These are phyloP conservation scores for Crotalus tigris DNA, from an alignment of 2,113 vertebrate species.

Conservation along the genomic window DNA sequence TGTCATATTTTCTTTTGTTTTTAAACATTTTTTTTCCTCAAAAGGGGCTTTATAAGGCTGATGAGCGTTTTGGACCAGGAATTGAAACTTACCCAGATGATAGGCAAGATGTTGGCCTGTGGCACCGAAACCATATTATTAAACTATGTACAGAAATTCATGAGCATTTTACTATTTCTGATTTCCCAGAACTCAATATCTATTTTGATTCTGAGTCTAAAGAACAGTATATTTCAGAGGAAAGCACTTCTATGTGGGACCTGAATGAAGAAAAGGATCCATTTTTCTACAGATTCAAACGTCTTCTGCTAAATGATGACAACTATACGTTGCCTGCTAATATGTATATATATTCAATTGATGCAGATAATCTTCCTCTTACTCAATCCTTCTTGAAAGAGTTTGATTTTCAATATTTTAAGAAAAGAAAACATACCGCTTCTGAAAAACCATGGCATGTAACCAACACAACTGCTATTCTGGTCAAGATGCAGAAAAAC, in stretches of 20 bases:
- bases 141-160: constrained; percentile 67
- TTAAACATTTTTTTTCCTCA: background rate
- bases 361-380: constrained; percentile 77
- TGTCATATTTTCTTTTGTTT: background rate
- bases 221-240: background rate
- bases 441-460: constrained; percentile 43
- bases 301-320: constrained; percentile 61
- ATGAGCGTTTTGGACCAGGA: constrained; percentile 81
- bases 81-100: constrained; percentile 72
- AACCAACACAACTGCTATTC: constrained; percentile 54
- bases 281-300: constrained; percentile 51
- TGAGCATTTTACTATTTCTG: constrained; percentile 64
- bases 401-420: constrained; percentile 71
- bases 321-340: constrained; percentile 66
- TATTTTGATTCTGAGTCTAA: background rate
- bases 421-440: background rate
- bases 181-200: constrained; percentile 64
- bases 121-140: constrained; percentile 73
- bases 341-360: constrained; percentile 71
- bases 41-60: constrained; percentile 81
- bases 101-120: constrained; percentile 80
- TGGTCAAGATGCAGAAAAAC: constrained; percentile 70
- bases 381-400: constrained; percentile 65
- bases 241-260: background rate
- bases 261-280: constrained; percentile 37